Percentiles rank a stretch among this genome's conserved stretches.
These are phyloP conservation scores for Trachemys scripta DNA, from an alignment of 2,113 vertebrate genomes.

Conservation along the genomic window DNA sequence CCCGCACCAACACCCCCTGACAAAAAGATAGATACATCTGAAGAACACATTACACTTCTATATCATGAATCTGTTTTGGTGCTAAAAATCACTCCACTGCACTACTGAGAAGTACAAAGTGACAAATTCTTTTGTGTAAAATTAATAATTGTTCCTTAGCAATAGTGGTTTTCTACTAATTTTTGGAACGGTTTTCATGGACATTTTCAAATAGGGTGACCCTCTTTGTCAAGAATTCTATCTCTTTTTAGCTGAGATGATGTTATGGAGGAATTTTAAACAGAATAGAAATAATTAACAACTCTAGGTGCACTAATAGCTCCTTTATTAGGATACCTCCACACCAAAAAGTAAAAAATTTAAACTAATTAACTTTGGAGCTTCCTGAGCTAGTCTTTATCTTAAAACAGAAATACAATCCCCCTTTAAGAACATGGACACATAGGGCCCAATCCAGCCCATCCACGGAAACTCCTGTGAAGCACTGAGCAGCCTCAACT, in stretches of 20 bases:
- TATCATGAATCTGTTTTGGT: conserved; percentile 8
- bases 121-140: conserved; percentile 8
- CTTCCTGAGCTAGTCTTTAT: neutral
- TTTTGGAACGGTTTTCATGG: neutral
- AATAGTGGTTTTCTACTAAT: neutral
- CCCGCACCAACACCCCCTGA: neutral
- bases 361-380: conserved; percentile 34
- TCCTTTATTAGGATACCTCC: conserved; percentile 35
- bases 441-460: conserved; percentile 10
- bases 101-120: neutral
- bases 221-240: too few relatives aligned
- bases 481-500: neutral
- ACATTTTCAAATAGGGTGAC: neutral
- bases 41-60: conserved; percentile 42
- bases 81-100: conserved; percentile 39
- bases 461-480: neutral
- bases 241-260: neutral
- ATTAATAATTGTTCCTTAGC: conserved; percentile 33
- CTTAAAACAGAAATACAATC: neutral
- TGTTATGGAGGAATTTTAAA: conserved; percentile 7
- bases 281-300: neutral
- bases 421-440: conserved; percentile 19
- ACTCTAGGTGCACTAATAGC: conserved; percentile 16
- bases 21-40: neutral
- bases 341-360: conserved; percentile 29